Percentiles rank a stretch among this genome's conserved stretches.
phyloP scores from a whole-genome alignment of 1,140 invertebrate species.

The Drosophila nikananu region DNA sequence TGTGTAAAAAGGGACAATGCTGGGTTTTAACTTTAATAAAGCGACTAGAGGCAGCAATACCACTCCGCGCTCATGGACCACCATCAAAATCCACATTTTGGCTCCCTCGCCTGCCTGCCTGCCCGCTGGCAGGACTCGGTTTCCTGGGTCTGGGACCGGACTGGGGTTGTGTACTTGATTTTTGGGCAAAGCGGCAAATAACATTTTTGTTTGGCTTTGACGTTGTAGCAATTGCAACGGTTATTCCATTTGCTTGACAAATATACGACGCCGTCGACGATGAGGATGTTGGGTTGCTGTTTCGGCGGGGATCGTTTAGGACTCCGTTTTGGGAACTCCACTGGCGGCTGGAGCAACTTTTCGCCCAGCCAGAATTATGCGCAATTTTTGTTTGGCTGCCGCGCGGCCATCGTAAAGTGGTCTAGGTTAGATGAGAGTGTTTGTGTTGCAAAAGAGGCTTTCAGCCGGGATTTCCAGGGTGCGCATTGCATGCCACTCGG shows the following conservation, averaged over 20 bases:
- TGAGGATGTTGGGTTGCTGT: conserved; percentile 3
- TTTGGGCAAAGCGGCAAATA: conserved; percentile 83
- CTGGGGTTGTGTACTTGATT: conserved; percentile 77
- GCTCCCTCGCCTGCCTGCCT: neutral
- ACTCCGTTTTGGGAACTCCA: conserved; percentile 4
- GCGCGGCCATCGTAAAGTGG: conserved; percentile 53
- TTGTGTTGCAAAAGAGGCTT: conserved; percentile 62
- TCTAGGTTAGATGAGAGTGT: conserved; percentile 56
- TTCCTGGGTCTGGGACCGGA: conserved; percentile 1
- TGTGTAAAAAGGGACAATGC: conserved; percentile 78
- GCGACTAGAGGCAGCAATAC: conserved; percentile 60
- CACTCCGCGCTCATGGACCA: conserved; percentile 10
- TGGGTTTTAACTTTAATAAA: conserved; percentile 81
- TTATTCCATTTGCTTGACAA: conserved; percentile 84
- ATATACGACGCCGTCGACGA: conserved; percentile 55
- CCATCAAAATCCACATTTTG: conserved; percentile 50
- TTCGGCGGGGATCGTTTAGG: conserved; percentile 55
- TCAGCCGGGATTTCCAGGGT: conserved; percentile 38
- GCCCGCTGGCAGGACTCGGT: conserved; percentile 11
- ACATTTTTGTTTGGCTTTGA: conserved; percentile 83
- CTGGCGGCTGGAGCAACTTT: conserved; percentile 62
- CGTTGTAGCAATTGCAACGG: conserved; percentile 81
- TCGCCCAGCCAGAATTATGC: conserved; percentile 71
- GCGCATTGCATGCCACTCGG: conserved; percentile 43
- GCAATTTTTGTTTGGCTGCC: conserved; percentile 75